Percentiles rank a stretch among this genome's conserved stretches.
phyloP scores from a whole-genome alignment of 2,797 vertebrate genomes.

The Trematomus bernacchii region DNA sequence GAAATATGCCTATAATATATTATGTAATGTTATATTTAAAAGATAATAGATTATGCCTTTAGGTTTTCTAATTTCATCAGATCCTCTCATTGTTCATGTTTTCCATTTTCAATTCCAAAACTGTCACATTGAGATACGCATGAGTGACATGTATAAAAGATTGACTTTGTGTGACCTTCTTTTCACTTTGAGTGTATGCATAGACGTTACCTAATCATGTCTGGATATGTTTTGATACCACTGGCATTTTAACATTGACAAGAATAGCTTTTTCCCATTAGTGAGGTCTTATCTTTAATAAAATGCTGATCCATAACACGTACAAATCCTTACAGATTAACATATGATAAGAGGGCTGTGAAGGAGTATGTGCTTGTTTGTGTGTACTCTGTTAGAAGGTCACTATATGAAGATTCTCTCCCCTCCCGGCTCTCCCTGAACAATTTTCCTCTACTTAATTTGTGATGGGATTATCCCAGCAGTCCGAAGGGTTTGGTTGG shows the following conservation, averaged over 20 bases:
- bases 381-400: conserved; percentile 59
- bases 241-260: conserved; percentile 10
- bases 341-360: conserved; percentile 28
- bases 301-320: conserved; percentile 32
- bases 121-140: neutral
- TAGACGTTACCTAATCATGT: conserved; percentile 13
- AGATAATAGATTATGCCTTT: neutral
- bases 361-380: conserved; percentile 30
- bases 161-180: conserved; percentile 19
- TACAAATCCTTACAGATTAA: conserved; percentile 49
- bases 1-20: neutral
- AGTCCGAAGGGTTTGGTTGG: conserved; percentile 73
- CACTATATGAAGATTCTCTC: conserved; percentile 60
- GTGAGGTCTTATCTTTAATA: conserved; percentile 22
- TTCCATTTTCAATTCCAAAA: neutral
- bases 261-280: conserved; percentile 17
- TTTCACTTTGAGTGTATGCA: neutral
- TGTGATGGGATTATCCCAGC: conserved; percentile 82
- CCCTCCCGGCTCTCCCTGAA: conserved; percentile 47
- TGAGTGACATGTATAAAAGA: conserved; percentile 7
- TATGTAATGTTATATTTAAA: neutral
- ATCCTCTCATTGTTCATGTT: neutral
- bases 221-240: conserved; percentile 7
- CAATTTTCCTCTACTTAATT: conserved; percentile 77
- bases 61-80: neutral